These are phyloP conservation scores for Triops cancriformis DNA, from an alignment of 1,140 invertebrate genomes.

Conservation along the genomic window DNA sequence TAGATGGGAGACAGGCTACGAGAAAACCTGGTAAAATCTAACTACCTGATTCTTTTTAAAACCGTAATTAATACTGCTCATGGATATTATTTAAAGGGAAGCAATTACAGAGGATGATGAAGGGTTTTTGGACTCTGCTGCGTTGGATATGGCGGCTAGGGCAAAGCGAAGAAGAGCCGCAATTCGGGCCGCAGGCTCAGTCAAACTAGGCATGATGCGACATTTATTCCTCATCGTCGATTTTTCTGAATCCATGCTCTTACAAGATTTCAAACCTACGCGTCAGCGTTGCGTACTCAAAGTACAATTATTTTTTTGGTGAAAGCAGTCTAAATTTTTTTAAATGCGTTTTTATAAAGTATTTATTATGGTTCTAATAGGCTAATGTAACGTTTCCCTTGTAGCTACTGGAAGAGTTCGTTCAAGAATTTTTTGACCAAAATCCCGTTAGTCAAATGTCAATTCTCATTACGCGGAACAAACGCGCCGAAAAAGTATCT, in stretches of 20 bases:
- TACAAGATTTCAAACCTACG: conserved; percentile 92
- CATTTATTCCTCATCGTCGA: conserved; percentile 88
- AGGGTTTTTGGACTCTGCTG: conserved; percentile 76
- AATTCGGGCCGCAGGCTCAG: conserved; percentile 53
- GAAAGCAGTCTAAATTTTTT: too few species aligned
- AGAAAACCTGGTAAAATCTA: conserved; percentile 76
- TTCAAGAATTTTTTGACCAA: conserved; percentile 96
- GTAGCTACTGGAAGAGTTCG: conserved; percentile 82
- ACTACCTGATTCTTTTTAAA: conserved; percentile 16
- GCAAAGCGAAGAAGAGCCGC: conserved; percentile 68
- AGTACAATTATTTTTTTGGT: conserved; percentile 46
- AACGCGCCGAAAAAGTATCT: conserved; percentile 83
- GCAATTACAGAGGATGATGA: conserved; percentile 92
- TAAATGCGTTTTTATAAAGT: too few species aligned
- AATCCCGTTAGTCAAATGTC: conserved; percentile 97
- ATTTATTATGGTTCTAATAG: conserved; percentile 1
- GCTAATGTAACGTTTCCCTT: conserved; percentile 35
- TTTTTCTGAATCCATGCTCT: conserved; percentile 84
- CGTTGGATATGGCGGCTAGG: conserved; percentile 82
- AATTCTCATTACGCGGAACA: conserved; percentile 82
- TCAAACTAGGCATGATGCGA: conserved; percentile 90
- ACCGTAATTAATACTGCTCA: conserved; percentile 22
- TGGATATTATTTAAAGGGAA: conserved; percentile 57
- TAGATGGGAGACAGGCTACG: conserved; percentile 93
- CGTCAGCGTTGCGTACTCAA: conserved; percentile 79